These are phyloP conservation scores for Apocrypta bakeri DNA, from an alignment of 1,140 invertebrate genomes.

Conservation along the genomic window DNA sequence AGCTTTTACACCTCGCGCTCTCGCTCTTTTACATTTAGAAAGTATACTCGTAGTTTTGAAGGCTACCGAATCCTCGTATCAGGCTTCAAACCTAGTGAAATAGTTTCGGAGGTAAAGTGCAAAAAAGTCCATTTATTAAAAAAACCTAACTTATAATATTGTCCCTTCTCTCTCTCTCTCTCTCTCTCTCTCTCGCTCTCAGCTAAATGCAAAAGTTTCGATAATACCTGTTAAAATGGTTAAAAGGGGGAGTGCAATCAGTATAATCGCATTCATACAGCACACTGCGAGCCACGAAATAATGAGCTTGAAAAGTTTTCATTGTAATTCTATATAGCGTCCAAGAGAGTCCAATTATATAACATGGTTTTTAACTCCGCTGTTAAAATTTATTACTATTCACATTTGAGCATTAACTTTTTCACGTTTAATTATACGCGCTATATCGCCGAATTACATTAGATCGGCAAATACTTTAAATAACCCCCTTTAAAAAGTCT, in stretches of 20 bases:
- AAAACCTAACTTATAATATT: constrained; percentile 23
- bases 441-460: neutral
- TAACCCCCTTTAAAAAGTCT: too few species aligned
- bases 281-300: neutral
- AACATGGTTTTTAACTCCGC: neutral
- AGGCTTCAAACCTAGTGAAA: constrained; percentile 26
- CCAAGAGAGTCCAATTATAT: neutral
- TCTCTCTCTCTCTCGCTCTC: neutral
- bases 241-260: neutral
- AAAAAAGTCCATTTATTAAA: constrained; percentile 6
- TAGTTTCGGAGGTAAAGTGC: neutral
- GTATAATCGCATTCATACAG: neutral
- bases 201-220: constrained; percentile 5
- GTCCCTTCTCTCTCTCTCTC: too few species aligned
- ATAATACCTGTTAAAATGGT: constrained; percentile 11
- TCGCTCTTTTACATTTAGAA: neutral
- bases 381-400: neutral
- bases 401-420: neutral
- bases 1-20: neutral
- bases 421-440: too few species aligned
- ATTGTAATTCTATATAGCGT: neutral
- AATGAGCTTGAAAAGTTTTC: constrained; percentile 9
- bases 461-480: too few species aligned
- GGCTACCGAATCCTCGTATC: neutral
- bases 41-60: neutral